Conservation (phyloP, 1,140 invertebrate species). For the Camponotus floridanus region DNA sequence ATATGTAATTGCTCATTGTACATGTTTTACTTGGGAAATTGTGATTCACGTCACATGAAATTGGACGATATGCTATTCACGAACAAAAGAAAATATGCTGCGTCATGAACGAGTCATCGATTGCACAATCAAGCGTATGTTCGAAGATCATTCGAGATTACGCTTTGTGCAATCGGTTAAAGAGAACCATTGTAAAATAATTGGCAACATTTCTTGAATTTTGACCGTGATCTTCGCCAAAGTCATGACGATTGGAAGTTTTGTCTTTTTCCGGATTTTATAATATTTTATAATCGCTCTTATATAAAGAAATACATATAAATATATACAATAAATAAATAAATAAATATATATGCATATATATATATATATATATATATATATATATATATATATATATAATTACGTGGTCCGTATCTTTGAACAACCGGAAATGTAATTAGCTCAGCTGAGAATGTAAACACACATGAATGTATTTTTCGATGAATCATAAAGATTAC, state of each 20-base stretch:
- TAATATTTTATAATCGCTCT: too few species aligned
- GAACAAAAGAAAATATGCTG: slow-evolving; percentile 21
- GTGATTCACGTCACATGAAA: slow-evolving; percentile 6
- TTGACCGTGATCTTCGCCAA: background rate
- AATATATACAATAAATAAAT: too few species aligned
- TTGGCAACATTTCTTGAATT: background rate
- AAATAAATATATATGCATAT: too few species aligned
- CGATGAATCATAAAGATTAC: background rate
- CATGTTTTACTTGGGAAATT: background rate
- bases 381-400: background rate
- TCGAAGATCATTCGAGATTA: slow-evolving; percentile 13
- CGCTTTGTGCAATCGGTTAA: background rate
- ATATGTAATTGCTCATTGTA: background rate
- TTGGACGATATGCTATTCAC: slow-evolving; percentile 1
- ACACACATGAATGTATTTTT: background rate
- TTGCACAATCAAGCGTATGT: slow-evolving; percentile 23
- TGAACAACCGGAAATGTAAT: background rate
- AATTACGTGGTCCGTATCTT: background rate
- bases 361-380: too few species aligned
- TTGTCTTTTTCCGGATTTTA: background rate
- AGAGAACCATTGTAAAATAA: background rate
- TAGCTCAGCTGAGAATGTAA: background rate
- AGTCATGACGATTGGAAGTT: background rate
- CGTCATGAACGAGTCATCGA: slow-evolving; percentile 47
- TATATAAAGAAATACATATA: too few species aligned